Base-by-base conservation (phyloP, 2,888 invertebrate genomes). In the Colletes collaris region DNA sequence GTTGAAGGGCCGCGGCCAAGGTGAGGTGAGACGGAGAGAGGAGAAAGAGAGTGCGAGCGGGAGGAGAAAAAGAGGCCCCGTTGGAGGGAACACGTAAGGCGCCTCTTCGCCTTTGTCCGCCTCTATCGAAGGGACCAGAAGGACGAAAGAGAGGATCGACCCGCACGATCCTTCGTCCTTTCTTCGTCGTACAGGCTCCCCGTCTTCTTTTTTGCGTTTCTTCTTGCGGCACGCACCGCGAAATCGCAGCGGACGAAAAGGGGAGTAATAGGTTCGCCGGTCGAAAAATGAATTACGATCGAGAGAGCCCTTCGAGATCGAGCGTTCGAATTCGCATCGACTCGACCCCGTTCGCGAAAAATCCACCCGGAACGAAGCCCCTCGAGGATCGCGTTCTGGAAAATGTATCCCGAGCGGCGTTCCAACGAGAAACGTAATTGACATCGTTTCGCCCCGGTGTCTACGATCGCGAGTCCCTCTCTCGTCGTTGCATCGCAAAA, bases 1-100 rank as follows among this genome's bases (percentile, higher is more conserved):
- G 93, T 93, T 92, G 93, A 93, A 93, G 92, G 92, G 93, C 93
- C 93, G 92, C 92, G 90, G 91, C 92, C 92, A 92, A 93, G 93
- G 93, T 92, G 92, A 92, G 90, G 89, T 87, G 88, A 89, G 88
- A 88, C 84, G 70, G 66, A 81, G 86, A 87, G 71, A 68, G 68
- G 79, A 69, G 77, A 83, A 81, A 82, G 77, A 79, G 83, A 84
- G 69, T 37, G 82, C 76, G 66, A 63, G 71, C 70, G 67, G 73
- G 79, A 78, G 81, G 85, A 81, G 81, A 65, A 79, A 76, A 77
- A 76, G 69, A 81, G 65, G 73, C 80, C 69, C 68, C 81, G 77
- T 69, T 68, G 66, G 63, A 74, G 82, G 84, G 86, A 46, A 46
- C 44, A 86, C 79, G 86, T 79, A 77, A 86, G 86, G 86, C 88